Base-by-base conservation (phyloP, 2,797 vertebrate genomes). In the Gobio occitaniae region DNA sequence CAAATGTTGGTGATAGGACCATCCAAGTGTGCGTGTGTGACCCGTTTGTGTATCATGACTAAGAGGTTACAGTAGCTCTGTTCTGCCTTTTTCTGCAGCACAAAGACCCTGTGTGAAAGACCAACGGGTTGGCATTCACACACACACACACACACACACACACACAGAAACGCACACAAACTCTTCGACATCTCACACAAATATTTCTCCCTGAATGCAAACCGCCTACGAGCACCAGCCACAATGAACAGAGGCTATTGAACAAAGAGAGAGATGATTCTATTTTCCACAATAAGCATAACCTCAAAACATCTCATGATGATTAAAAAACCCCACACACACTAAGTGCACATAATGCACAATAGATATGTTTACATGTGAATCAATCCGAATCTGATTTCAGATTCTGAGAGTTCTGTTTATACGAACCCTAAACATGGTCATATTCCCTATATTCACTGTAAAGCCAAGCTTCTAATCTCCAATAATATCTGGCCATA, bases 51-150 rank as follows among this genome's bases (percentile, higher is more conserved):
- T 88, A 82, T 89, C 87, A 88, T 81, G 89, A 89, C 88, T 88
- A 84, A 32, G 85, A 84, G 90, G 89, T 92, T 86, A 89, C 90
- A 81, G 89, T 32, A 71, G 87, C 92, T 93, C 94, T 95, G 94
- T 94, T 94, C 92, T 91, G 32, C 90, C 92, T 86, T 48, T 59
- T 90, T 92, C 87, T 83, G 85, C 87, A 32, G 65, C 63, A 96
- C 94, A 96, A 94, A 95, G 95, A 89, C 19, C 70, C 81, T 92
- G 93, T 95, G 94, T 95, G 90, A 90, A 86, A 13, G 69, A 91
- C 78, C 36, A 79, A 52, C 38, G 59, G 47, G 66, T 61, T 70
- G 38, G 82, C 85, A 41, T 80, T 82, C 38, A 61, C 70, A 66
- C 82, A 69, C 59, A 66, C 79, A 78, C 38, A 85, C 74, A 85